Base-by-base conservation (phyloP, 1,140 invertebrate species). In the Dendroctonus valens region DNA sequence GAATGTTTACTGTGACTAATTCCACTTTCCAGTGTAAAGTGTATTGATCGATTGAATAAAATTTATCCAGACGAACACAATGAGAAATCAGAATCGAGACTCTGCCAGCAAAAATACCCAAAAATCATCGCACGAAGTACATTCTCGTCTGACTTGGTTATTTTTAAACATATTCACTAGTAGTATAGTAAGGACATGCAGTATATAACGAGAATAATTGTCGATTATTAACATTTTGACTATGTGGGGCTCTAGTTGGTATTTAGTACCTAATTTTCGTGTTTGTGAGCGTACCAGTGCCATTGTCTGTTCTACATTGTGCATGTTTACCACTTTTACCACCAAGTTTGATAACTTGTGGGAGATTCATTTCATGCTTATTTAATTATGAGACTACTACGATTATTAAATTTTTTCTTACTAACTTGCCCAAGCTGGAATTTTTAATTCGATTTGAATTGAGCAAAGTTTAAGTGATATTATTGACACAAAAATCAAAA, bases 401-500 rank as follows among this genome's bases (percentile, higher is more conserved):
- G 0, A 9, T 2, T 38, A 38, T 2, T 38, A 1, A 2, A 6
- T 5, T 38, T 37, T 54, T 6, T 7, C 7, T 15, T 11, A 40
- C 26, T 54, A 9, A 38, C 39, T 37, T 54, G 12, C 3, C 26
- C 26, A 26, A 26, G 26, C 26, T 51, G 50, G 7, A 8, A 12
- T 51, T 1, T 51, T 15, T 51, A 51, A n/a, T 51, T 51, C 12
- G 1, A 51, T 51, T 51, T 8, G 5, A 59, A 59, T 55, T 50
- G 54, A 67, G 64, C 44, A 50, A 57, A 55, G 61, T 61, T 63
- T 65, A 50, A 59, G 60, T 57, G 44, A 58, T 50, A 63, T 52
- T 52, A n/a, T 52, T 1, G 7, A 5, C 11, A 3, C 2, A n/a
- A 52, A n/a, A n/a, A n/a, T n/a, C n/a, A n/a, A n/a, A n/a, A n/a